Evolutionary conservation across 2,888 invertebrate species (phyloP), one percentile per base, ranked within the genome.

Genomic region (Timema cristinae): DNA sequence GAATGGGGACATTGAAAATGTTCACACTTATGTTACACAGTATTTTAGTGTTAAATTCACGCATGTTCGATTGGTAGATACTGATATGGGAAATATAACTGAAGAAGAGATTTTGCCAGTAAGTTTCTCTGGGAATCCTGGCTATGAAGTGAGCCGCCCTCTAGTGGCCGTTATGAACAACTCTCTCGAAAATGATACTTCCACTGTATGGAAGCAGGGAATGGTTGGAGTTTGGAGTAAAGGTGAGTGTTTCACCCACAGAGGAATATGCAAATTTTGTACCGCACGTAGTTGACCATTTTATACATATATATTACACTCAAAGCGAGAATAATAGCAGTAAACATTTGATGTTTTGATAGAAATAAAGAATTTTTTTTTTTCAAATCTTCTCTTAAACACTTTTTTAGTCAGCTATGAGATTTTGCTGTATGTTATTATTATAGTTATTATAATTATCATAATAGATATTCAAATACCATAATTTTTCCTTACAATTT

Each of bases 121-220:
- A 47, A 47, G 15, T 7, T 56, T 71, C 49, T 73, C 74, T 32
- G 74, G 68, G n/a, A 72, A 73, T 9, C 70, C 72, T 50, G 75
- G 75, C 59, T 75, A 75, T 67, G 54, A 70, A 15, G 9, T 69
- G 50, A 63, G 69, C 32, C 50, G 15, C 5, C 69, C 69, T n/a
- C 61, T 69, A 7, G 32, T 69, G 13, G 50, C 61, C 6, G 32
- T 69, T 13, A 7, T 56, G 13, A 63, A 50, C 49, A 71, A 71
- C 32, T 32, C 32, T 32, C 32, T 32, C 4, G 32, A 32, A 32
- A 32, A 32, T 70, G 71, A 51, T 15, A 68, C 66, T 50, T 50
- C 11, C 13, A 5, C 16, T 7, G 8, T 6, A 6, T 63, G 66
- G 50, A 56, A 71, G 59, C 66, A 50, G 15, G 68, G 15, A 6